Evolutionary conservation across 2,113 vertebrate genomes (phyloP), one percentile per base, ranked within the genome.

Genomic region (Pantherophis guttatus): DNA sequence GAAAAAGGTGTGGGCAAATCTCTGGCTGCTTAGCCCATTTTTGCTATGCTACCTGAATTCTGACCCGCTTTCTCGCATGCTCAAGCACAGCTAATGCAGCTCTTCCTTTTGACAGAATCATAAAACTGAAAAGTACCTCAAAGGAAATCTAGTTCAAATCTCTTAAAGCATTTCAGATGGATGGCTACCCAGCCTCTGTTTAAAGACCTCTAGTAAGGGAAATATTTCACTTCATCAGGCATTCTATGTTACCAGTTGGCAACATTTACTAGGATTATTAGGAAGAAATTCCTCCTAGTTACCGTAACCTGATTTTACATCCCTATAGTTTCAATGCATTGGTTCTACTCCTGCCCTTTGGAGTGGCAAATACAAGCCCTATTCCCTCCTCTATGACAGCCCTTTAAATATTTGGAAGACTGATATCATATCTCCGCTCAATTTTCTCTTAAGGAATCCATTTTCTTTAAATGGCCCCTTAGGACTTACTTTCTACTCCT

Each of bases 1-100:
- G 97, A 98, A 92, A 95, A 97, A 1, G 98, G 99, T 99, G 91
- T 10, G 33, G 87, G 85, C 33, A 12, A 48, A 59, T 50, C 55
- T 3, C 3, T 17, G 15, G 24, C 54, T 52, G 88, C 52, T 24
- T 10, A n/a, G 33, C 3, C 75, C 17, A 8, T 87, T 3, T 53
- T 88, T 88, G 91, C 44, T 19, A 1, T 65, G 48, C 39, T 44
- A 53, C 48, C 19, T 33, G 15, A n/a, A 44, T 9, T 23, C 57
- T 57, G 33, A 21, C 33, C 75, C 17, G 21, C 81, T 8, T 9
- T 59, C 55, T 59, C 26, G 33, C 58, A 54, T 88, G 59, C 48
- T 50, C 15, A n/a, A n/a, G 39, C 44, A 7, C 10, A 48, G 19
- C 39, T 26, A 54, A 17, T 15, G 52, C 29, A n/a, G 39, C 24